These are phyloP conservation scores for Caprella mutica DNA, from an alignment of 2,888 invertebrate genomes.

Conservation along the genomic window DNA sequence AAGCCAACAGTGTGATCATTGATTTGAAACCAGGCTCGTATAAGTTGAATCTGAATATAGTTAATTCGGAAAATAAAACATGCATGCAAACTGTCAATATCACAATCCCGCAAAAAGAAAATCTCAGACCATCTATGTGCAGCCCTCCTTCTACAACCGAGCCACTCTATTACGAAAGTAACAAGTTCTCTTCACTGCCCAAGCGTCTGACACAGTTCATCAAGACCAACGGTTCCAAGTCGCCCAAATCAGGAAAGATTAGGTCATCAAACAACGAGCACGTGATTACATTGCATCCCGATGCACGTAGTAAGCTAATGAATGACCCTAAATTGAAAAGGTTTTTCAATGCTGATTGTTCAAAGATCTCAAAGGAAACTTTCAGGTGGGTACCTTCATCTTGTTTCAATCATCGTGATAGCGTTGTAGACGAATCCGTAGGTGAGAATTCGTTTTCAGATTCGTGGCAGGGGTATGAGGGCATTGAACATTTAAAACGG, in stretches of 20 bases:
- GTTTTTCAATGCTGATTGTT: no score
- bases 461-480: slow-evolving; percentile 29
- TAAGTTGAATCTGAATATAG: slow-evolving; percentile 5
- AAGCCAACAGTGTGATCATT: slow-evolving; percentile 2
- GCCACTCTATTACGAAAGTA: slow-evolving; percentile 5
- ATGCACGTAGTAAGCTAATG: no score
- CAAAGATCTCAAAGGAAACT: slow-evolving; percentile 7
- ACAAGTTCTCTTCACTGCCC: slow-evolving; percentile 7
- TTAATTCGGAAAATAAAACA: background rate
- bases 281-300: no score
- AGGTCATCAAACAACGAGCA: no score
- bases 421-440: slow-evolving; percentile 18
- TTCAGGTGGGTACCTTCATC: slow-evolving; percentile 32
- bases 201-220: background rate
- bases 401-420: slow-evolving; percentile 18
- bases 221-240: background rate
- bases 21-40: slow-evolving; percentile 5
- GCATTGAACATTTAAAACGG: slow-evolving; percentile 28
- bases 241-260: background rate
- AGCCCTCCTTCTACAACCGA: background rate
- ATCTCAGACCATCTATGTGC: background rate
- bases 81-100: slow-evolving; percentile 3
- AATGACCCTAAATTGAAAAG: no score
- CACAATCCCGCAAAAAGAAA: background rate
- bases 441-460: slow-evolving; percentile 25